Conservation (phyloP, 2,888 invertebrate genomes). For the Allolobophora icterica region DNA sequence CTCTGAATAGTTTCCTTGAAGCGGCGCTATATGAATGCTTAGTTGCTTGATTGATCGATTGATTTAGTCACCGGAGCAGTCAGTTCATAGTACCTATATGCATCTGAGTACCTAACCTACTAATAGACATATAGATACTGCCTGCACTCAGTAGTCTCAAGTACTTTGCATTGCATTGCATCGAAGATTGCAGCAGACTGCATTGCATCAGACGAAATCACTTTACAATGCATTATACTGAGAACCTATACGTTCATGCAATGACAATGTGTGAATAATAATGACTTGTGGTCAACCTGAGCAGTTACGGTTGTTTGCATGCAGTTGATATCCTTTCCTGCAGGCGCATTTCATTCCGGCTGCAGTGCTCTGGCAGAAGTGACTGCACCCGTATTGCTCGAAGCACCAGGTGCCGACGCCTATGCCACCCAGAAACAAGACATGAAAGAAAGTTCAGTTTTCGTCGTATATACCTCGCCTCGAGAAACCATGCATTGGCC, state of each 20-base stretch:
- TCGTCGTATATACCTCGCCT: not conserved
- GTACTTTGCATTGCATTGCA: no score
- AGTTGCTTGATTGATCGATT: no score
- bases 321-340: constrained; percentile 57
- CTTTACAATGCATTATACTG: not conserved
- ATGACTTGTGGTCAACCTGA: not conserved
- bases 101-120: no score
- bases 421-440: not conserved
- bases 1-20: no score
- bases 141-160: no score
- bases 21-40: no score
- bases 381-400: constrained; percentile 59
- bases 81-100: no score
- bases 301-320: constrained; percentile 57
- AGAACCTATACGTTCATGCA: not conserved
- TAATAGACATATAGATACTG: no score
- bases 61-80: no score
- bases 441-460: not conserved
- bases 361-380: constrained; percentile 55
- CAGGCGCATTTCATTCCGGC: constrained; percentile 60
- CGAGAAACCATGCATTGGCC: not conserved
- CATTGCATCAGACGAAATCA: not conserved
- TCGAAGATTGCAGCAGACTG: no score
- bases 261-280: not conserved
- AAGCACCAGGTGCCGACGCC: constrained; percentile 51